Evolutionary conservation across 1,140 invertebrate species (phyloP).

Genomic region (Drosophila santomea): DNA sequence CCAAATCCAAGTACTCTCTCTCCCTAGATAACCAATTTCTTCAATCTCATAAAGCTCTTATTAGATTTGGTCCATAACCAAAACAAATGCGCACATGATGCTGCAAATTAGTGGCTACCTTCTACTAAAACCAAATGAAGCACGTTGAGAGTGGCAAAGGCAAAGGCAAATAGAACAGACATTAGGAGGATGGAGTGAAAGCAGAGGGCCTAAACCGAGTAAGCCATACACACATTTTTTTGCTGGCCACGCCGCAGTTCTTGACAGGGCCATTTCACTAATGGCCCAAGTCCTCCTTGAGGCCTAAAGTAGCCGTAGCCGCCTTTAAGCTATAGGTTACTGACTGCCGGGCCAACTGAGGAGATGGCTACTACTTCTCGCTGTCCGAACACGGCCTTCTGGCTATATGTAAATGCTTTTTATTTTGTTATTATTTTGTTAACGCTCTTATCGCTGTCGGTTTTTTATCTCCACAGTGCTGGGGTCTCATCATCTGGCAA

Average conservation of each 20-base stretch:
- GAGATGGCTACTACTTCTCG: conserved; percentile 8
- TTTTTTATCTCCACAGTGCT: conserved; percentile 53
- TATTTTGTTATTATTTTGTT: conserved; percentile 80
- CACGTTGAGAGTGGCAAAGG: conserved; percentile 5
- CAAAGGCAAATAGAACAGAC: conserved; percentile 25
- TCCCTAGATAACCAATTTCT: conserved; percentile 14
- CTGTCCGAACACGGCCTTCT: conserved; percentile 32
- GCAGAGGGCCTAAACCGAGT: conserved; percentile 54
- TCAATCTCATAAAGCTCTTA: conserved; percentile 26
- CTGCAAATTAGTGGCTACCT: conserved; percentile 51
- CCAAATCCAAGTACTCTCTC: not conserved
- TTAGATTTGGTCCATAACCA: conserved; percentile 42
- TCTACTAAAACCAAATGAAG: conserved; percentile 43
- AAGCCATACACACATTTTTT: conserved; percentile 65
- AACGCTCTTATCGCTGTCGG: conserved; percentile 67
- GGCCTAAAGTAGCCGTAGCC: not conserved
- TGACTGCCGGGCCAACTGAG: conserved; percentile 31
- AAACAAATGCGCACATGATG: conserved; percentile 40
- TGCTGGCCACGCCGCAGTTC: conserved; percentile 39
- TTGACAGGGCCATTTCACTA: conserved; percentile 71
- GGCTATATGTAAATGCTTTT: conserved; percentile 75
- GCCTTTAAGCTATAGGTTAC: conserved; percentile 21
- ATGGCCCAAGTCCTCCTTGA: conserved; percentile 30
- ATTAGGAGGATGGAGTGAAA: conserved; percentile 1
- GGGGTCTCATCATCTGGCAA: conserved; percentile 55